phyloP scores from a whole-genome alignment of 2,113 vertebrate species.

The Mustelus asterias region DNA sequence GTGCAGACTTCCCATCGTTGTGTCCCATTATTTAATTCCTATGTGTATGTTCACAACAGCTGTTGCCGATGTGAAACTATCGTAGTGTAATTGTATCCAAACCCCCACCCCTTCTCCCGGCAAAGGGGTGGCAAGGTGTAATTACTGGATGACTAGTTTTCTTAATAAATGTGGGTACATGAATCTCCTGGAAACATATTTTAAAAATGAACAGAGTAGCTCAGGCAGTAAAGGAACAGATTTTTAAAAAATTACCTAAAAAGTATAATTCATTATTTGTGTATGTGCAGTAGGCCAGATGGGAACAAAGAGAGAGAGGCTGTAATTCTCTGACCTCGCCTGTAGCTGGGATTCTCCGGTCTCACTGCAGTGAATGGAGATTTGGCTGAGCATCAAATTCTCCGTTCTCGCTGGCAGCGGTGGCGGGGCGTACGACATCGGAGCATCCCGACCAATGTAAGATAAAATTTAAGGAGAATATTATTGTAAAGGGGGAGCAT shows the following conservation, averaged over 20 bases:
- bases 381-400: too few relatives aligned
- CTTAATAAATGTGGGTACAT: neutral
- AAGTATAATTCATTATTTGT: neutral
- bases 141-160: neutral
- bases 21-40: slow-evolving; percentile 1
- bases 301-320: too few relatives aligned
- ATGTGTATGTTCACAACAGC: neutral
- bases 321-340: too few relatives aligned
- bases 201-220: neutral
- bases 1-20: neutral
- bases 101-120: neutral
- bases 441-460: too few relatives aligned
- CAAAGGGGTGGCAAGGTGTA: neutral
- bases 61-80: neutral
- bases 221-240: neutral
- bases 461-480: neutral
- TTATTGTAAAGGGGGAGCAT: neutral
- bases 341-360: too few relatives aligned
- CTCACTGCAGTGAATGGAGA: too few relatives aligned
- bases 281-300: neutral
- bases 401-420: too few relatives aligned
- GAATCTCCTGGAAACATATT: neutral
- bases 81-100: neutral
- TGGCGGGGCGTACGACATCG: too few relatives aligned
- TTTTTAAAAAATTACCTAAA: neutral